Percentiles rank a stretch among this genome's conserved stretches.
Evolutionary conservation across 2,113 vertebrate species (phyloP).

Genomic region (Pachycephala philippinensis): DNA sequence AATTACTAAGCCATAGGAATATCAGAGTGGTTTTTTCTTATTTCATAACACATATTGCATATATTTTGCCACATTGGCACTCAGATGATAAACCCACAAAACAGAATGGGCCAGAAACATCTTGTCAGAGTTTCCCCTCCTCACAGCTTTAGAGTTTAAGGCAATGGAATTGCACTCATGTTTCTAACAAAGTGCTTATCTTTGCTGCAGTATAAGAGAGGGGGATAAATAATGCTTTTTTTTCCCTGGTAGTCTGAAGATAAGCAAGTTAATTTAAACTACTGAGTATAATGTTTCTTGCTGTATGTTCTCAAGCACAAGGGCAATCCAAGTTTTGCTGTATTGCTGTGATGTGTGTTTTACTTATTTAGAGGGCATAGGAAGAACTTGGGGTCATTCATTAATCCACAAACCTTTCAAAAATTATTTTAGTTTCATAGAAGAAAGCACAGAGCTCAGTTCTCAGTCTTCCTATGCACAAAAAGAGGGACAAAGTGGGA

Average conservation of each 20-base stretch:
- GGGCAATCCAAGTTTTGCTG: neutral
- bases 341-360: neutral
- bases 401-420: neutral
- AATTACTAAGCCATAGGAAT: neutral
- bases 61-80: neutral
- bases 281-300: neutral
- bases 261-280: constrained; percentile 19
- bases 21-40: neutral
- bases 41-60: neutral
- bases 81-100: neutral
- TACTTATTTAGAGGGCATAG: neutral
- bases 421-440: neutral
- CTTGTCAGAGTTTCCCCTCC: neutral
- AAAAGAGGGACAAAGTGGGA: neutral
- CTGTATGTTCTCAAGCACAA: neutral
- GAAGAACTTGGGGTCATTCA: neutral
- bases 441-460: neutral
- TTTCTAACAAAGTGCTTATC: neutral
- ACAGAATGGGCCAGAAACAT: neutral
- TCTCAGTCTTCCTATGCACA: neutral
- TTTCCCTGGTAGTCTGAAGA: neutral
- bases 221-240: neutral
- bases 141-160: neutral
- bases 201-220: neutral
- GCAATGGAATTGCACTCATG: neutral